Evolutionary conservation across 2,888 invertebrate genomes (phyloP), one percentile per base, ranked within the genome.

Genomic region (Cataglyphis albicans): DNA sequence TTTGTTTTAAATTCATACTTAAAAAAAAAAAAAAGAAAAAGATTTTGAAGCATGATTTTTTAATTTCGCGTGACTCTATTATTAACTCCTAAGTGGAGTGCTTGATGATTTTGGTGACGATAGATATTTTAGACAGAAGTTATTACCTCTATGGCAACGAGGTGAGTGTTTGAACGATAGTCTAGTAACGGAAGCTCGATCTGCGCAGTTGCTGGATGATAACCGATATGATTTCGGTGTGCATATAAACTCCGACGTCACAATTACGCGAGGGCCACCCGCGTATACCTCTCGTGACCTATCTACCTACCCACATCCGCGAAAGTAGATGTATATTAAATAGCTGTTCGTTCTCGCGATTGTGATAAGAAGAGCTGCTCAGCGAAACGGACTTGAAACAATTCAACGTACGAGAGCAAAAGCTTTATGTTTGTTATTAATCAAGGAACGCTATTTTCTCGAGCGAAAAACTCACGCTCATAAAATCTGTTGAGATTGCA

Each of bases 141-240:
- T 21, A 48, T 59, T 59, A 67, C 21, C 57, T 7, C 55, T 57
- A 67, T 21, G 29, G 35, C 44, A 15, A 25, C 7, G 25, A 59
- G 48, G 18, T 59, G 44, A 57, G 18, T 32, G 59, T 70, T 38
- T 18, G 44, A 59, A 7, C 57, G 18, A 32, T 70, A 59, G 32
- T 68, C 68, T 59, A 21, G 57, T 35, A 80, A 75, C 48, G 72
- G 59, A 80, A 76, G 68, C 76, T 67, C 67, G 55, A 78, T 70
- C 44, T 35, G 72, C 70, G 72, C 78, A 59, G 70, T 70, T 80
- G 59, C 10, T 29, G 76, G 67, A 76, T 67, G n/a, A 32, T 48
- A 80, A 80, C 72, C 78, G 59, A 80, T 80, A 61, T 70, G 72
- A 80, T 80, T 70, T 59, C 72, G 78, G 44, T 21, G 32, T 59